These are phyloP conservation scores for Apostichopus japonicus DNA, from an alignment of 35 echinoderm and acorn worm genomes.

Conservation along the genomic window DNA sequence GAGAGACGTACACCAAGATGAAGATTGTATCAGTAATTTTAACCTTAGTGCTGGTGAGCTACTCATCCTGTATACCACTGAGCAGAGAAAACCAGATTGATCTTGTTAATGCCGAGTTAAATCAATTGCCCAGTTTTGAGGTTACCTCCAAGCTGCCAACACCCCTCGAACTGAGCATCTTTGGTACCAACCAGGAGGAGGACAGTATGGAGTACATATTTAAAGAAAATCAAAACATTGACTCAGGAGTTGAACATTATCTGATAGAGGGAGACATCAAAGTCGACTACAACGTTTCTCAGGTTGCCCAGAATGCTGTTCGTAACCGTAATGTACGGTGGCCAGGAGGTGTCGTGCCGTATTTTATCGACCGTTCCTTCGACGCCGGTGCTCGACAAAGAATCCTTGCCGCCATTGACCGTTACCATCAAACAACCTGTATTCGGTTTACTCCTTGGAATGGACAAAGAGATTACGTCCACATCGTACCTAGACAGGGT, in stretches of 20 bases:
- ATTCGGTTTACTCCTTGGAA: constrained; percentile 71
- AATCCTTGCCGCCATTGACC: constrained; percentile 68
- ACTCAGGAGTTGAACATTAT: constrained; percentile 47
- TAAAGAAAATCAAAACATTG: constrained; percentile 51
- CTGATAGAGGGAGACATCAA: constrained; percentile 64
- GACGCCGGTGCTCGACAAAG: no score
- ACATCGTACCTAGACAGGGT: constrained; percentile 82
- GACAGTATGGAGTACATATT: constrained; percentile 62
- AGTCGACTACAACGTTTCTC: constrained; percentile 48
- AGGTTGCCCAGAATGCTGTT: constrained; percentile 52
- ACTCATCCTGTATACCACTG: background rate
- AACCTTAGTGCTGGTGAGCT: background rate
- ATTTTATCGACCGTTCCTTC: no score
- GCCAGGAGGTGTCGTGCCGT: no score
- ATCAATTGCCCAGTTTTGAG: background rate
- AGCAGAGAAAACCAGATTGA: background rate
- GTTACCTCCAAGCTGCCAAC: background rate
- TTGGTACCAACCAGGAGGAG: constrained; percentile 50
- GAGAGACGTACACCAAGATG: background rate
- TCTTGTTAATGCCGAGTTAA: background rate
- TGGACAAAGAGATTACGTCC: constrained; percentile 75
- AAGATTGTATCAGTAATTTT: background rate
- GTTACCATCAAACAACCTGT: constrained; percentile 82
- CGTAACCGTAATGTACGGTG: no score
- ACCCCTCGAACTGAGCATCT: constrained; percentile 20